phyloP scores from a whole-genome alignment of 2,797 vertebrate species.

The Pteronotus mesoamericanus region DNA sequence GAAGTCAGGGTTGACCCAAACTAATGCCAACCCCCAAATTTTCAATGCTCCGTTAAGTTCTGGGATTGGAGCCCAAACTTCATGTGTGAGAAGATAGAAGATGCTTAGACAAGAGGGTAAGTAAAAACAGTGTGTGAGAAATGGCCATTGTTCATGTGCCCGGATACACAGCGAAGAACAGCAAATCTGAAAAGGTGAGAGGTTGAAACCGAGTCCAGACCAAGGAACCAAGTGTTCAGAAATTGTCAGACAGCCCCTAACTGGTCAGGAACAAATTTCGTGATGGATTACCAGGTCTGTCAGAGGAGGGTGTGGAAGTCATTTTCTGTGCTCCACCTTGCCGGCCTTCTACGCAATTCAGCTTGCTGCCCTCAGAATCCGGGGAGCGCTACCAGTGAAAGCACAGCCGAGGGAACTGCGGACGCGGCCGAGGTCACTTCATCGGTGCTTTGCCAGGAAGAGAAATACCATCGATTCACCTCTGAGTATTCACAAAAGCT shows the following conservation, averaged over 20 bases:
- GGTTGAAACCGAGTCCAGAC: background rate
- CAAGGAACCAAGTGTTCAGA: background rate
- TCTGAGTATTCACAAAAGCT: background rate
- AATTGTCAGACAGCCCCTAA: background rate
- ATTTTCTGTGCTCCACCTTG: accelerated
- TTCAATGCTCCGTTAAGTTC: background rate
- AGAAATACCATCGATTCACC: background rate
- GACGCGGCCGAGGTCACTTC: background rate
- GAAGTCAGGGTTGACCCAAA: background rate
- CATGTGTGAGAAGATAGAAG: background rate
- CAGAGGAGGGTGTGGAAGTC: background rate
- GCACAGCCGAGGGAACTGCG: background rate
- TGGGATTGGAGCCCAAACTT: background rate
- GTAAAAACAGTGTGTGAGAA: background rate
- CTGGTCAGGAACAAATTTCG: accelerated
- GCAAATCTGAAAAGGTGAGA: background rate
- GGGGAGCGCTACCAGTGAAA: background rate
- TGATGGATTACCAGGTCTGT: background rate
- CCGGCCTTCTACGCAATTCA: background rate
- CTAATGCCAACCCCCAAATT: background rate
- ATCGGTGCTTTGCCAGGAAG: background rate
- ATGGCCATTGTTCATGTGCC: background rate
- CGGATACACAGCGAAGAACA: background rate
- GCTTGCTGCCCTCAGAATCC: no score
- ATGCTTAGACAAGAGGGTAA: background rate